Evolutionary conservation across 2,113 vertebrate species (phyloP), one percentile per base, ranked within the genome.

Genomic region (Alces alces): DNA sequence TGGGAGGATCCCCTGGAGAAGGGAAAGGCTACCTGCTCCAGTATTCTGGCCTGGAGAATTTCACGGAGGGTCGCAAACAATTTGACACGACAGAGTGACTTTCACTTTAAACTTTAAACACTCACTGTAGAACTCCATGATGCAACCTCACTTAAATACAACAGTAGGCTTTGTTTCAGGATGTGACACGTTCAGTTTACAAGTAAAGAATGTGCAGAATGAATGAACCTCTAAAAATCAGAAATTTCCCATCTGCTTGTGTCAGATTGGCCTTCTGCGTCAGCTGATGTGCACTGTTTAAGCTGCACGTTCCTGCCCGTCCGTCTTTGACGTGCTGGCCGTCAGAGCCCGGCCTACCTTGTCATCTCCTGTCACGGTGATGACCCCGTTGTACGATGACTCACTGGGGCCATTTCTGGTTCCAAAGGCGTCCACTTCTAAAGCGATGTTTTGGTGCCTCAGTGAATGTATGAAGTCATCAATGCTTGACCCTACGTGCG

Each of bases 381-480:
- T 98, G 50, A 99, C 99, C 2, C 99, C 99, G 0, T 99, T 99
- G 98, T 99, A 99, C 0, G 98, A 98, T 0, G 98, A 98, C 0
- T 98, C 98, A 0, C 99, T 95, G 23, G 99, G 99, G 97, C 99
- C 99, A 55, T 99, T 99, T 28, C 90, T 96, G 8, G 30, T 95
- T 57, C 96, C 97, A 23, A 98, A 95, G 1, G 58, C 98, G 97
- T 98, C 98, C 96, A 99, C 96, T 60, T 99, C 99, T 95, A 99
- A 98, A 36, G 98, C 96, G 66, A 99, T 98, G 85, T 99, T 98
- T 98, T 99, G 99, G 66, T 97, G 97, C 64, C 99, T 98, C 2
- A 99, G 98, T 47, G 98, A 98, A 25, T 93, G 98, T 94, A 99
- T 90, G 14, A 99, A 99, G 85, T 99, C 97, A 0, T 99, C 99